phyloP scores from a whole-genome alignment of 2,113 vertebrate genomes.

The Misgurnus mizolepis region DNA sequence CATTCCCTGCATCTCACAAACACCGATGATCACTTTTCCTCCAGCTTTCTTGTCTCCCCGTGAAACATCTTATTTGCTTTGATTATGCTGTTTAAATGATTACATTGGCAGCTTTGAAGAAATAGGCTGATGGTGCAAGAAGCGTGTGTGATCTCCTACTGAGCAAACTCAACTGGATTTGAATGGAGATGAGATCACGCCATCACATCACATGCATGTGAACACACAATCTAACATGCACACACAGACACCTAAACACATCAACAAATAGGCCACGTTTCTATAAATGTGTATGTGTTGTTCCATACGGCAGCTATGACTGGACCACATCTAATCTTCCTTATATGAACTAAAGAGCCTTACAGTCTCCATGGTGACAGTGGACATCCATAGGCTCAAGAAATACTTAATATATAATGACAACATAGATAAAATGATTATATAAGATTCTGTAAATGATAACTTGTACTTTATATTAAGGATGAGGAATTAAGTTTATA shows the following conservation, averaged over 20 bases:
- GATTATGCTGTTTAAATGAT: slow-evolving; percentile 83
- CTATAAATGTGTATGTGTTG: slow-evolving; percentile 4
- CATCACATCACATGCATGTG: slow-evolving; percentile 73
- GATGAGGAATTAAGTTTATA: too few species aligned
- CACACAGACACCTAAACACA: slow-evolving; percentile 10
- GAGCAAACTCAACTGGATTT: slow-evolving; percentile 59
- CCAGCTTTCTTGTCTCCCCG: slow-evolving; percentile 69
- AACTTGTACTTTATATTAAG: too few species aligned
- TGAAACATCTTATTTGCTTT: slow-evolving; percentile 77
- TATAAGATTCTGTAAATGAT: background rate
- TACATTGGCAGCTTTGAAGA: slow-evolving; percentile 72
- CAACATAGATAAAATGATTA: slow-evolving; percentile 41
- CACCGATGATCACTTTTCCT: slow-evolving; percentile 77
- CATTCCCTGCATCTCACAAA: slow-evolving; percentile 72
- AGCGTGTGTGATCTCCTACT: slow-evolving; percentile 51
- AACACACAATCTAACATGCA: slow-evolving; percentile 47
- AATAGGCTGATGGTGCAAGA: slow-evolving; percentile 56
- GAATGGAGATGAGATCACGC: slow-evolving; percentile 65
- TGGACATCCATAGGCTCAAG: slow-evolving; percentile 30
- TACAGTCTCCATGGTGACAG: slow-evolving; percentile 57
- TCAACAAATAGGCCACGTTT: background rate
- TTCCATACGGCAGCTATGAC: slow-evolving; percentile 35
- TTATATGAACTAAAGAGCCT: slow-evolving; percentile 40
- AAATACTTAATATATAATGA: slow-evolving; percentile 38
- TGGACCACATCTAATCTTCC: slow-evolving; percentile 47